A percentile compares a stretch with the other conserved stretches of the same genome.
Evolutionary conservation across 2,113 vertebrate species (phyloP).

Genomic region (Ciconia boyciana): DNA sequence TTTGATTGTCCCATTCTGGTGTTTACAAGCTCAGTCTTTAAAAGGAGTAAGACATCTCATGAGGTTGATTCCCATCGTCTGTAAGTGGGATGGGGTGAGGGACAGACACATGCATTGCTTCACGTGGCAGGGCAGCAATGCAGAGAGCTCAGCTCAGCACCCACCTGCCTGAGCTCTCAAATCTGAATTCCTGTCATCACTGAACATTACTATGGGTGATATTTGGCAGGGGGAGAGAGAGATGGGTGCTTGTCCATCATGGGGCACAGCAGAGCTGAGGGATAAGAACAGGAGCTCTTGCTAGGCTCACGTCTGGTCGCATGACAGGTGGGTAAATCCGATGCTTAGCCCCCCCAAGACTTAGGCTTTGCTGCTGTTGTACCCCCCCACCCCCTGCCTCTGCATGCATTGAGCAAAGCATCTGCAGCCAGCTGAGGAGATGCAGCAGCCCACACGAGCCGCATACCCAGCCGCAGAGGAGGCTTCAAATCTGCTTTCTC

Average conservation of each 20-base stretch:
- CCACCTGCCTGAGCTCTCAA: neutral
- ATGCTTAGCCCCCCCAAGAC: neutral
- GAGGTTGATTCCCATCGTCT: neutral
- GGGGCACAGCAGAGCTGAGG: neutral
- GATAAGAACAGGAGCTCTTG: neutral
- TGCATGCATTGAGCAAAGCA: neutral
- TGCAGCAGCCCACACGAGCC: accelerated
- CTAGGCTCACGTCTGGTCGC: neutral
- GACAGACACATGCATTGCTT: accelerated
- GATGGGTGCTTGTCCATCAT: neutral
- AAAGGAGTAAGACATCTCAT: neutral
- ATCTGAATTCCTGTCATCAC: accelerated
- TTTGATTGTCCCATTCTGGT: neutral
- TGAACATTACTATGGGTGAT: neutral
- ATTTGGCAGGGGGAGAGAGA: neutral
- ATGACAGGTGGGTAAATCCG: neutral
- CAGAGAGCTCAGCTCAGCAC: neutral
- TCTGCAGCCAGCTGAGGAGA: neutral
- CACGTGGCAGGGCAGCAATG: accelerated
- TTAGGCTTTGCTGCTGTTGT: accelerated
- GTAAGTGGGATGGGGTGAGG: neutral
- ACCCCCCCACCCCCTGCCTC: too few species aligned
- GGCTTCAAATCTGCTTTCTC: neutral
- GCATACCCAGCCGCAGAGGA: neutral
- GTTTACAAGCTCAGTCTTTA: neutral